phyloP scores from a whole-genome alignment of 2,113 vertebrate species.

The Rhea pennata region DNA sequence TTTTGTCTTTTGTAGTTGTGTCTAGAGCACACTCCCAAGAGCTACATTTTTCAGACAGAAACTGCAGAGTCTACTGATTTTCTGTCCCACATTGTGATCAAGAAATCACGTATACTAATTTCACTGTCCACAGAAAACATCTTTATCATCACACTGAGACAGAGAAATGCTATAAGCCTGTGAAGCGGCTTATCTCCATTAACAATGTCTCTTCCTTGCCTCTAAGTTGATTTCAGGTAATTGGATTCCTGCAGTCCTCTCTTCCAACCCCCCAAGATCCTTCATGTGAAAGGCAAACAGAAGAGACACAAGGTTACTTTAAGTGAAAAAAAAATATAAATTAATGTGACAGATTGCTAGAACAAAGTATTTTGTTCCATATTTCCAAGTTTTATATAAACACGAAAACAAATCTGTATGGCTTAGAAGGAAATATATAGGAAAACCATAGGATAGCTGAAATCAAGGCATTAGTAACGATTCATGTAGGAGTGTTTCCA shows the following conservation, averaged over 20 bases:
- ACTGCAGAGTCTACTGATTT: neutral
- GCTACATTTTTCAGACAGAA: neutral
- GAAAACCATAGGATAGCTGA: neutral
- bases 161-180: neutral
- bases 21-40: neutral
- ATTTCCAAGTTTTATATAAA: neutral
- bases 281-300: neutral
- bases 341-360: neutral
- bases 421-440: neutral
- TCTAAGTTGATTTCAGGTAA: constrained; percentile 29
- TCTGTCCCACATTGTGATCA: neutral
- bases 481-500: neutral
- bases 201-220: neutral
- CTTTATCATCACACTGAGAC: neutral
- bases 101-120: neutral
- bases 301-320: neutral
- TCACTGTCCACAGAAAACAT: neutral
- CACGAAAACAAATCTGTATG: neutral
- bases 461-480: neutral
- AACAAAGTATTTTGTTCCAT: neutral
- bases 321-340: neutral
- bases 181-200: neutral
- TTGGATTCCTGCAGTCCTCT: neutral
- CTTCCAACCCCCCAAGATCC: neutral
- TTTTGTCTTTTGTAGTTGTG: neutral